Base-by-base conservation (phyloP, 2,888 invertebrate species). In the Melinaea menophilus region DNA sequence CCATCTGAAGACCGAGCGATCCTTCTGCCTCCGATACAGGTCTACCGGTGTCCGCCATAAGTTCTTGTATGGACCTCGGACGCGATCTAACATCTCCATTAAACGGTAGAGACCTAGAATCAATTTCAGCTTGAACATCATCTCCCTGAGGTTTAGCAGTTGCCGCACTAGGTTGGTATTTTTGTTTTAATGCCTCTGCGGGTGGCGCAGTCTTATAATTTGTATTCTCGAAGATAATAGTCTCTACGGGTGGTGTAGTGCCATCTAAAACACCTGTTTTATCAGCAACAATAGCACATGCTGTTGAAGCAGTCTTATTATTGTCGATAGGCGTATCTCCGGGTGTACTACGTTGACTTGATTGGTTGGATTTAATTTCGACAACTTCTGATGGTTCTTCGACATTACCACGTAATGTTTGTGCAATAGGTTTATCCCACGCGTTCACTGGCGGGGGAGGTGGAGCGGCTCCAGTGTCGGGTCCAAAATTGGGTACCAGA, bases 171-270 rank as follows among this genome's bases (percentile, higher is more conserved):
- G 90, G 85, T 73, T 86, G 90, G 81, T 93, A 93, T 80, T 94
- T 94, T 57, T 92, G 92, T 80, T 94, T 95, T 66, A 94, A 91
- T 41, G 92, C 92, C 65, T 92, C 91, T 62, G 93, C 94, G 22
- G 94, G 93, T 22, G 94, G 93, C 63, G 93, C 94, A 69, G 94
- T 93, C 80, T 96, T 96, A 80, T 95, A 97, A 82, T 97, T 97
- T 2, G 97, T 97, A 80, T 97, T 97, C 79, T 97, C 97, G 79
- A 97, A 97, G 70, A 97, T 97, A 60, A 97, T 95, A 0, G 97
- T 97, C 79, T 96, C 95, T 31, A 96, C 95, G 2, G 96, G 96
- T 0, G 95, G 94, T 4, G 95, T 95, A 3, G 94, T 92, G 35
- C 95, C 94, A 77, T 96, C 95, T 41, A 95, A 83, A 1, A 94